Base-by-base conservation (phyloP, 2,888 invertebrate genomes). In the Agonopterix alstromeriana region DNA sequence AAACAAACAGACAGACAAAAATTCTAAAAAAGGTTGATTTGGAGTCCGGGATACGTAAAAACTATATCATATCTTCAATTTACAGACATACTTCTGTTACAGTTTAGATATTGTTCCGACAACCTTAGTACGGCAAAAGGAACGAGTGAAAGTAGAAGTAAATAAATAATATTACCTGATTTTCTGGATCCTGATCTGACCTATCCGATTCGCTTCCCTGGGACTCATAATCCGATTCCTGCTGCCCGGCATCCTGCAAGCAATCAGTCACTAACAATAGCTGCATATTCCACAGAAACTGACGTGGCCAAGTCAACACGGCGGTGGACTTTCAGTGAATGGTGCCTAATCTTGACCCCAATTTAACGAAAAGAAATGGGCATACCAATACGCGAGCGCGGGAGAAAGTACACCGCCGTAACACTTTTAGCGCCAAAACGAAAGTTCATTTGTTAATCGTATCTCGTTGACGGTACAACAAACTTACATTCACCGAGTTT, bases 111-210 rank as follows among this genome's bases (percentile, higher is more conserved):
- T 27, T 27, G 27, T 27, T 27, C 27, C 27, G 3, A 17, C 17
- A 17, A 27, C 27, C 27, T 27, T 1, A 5, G 5, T 5, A 3
- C 27, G 7, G 27, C 7, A 7, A 27, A 27, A 27, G 27, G 7
- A 27, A 27, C 9, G 7, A 43, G 40, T 44, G 44, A 45, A 44
- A 42, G 41, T 10, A 8, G 48, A 43, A 43, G 17, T 42, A 43
- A 47, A 47, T 46, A 36, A 44, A 42, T 52, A 45, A 41, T 48
- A 45, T 56, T 76, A 91, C 93, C 90, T 94, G 93, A 45, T 92
- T 93, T 70, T 94, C 95, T 0, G 93, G 94, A 73, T 93, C 93
- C 49, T 92, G 83, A 59, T 94, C 93, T 53, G 90, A 90, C 65
- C 80, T 90, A 43, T 91, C 88, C 49, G 88, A 82, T 42, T 86